phyloP scores from a whole-genome alignment of 2,113 vertebrate genomes.

The Brachyhypopomus occidentalis region DNA sequence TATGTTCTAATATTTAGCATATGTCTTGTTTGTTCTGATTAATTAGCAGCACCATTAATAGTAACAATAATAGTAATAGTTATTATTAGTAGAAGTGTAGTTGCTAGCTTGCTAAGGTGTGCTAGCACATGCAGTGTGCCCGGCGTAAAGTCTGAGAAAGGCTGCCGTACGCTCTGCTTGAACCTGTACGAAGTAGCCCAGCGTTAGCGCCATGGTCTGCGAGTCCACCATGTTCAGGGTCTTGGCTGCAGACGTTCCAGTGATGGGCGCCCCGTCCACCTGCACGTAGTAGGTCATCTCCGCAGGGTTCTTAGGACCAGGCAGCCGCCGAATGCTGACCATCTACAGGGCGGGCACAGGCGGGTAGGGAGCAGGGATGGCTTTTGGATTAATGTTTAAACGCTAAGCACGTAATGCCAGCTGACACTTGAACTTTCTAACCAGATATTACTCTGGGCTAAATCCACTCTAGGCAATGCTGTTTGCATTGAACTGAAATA shows the following conservation, averaged over 20 bases:
- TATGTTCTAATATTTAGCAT: no score
- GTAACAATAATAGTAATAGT: no score
- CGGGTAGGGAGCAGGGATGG: background rate
- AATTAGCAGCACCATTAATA: no score
- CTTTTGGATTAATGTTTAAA: background rate
- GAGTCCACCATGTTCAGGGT: constrained; percentile 94
- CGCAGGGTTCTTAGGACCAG: constrained; percentile 90
- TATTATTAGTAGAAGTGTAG: no score
- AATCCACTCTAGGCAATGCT: no score
- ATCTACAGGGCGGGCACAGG: constrained; percentile 76
- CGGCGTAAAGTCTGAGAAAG: background rate
- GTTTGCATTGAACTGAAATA: background rate
- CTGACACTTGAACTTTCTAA: no score
- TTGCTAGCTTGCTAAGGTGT: no score
- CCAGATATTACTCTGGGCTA: no score
- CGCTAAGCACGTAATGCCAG: no score
- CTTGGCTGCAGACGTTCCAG: constrained; percentile 89
- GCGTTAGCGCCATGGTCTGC: constrained; percentile 93
- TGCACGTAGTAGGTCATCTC: constrained; percentile 94
- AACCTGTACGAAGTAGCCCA: constrained; percentile 93
- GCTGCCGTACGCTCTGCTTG: constrained; percentile 91
- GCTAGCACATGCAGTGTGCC: no score
- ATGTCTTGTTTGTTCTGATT: no score
- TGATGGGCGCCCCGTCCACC: constrained; percentile 84
- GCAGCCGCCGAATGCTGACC: constrained; percentile 91